These are phyloP conservation scores for Nineta flava DNA, from an alignment of 2,888 invertebrate species.

Conservation along the genomic window DNA sequence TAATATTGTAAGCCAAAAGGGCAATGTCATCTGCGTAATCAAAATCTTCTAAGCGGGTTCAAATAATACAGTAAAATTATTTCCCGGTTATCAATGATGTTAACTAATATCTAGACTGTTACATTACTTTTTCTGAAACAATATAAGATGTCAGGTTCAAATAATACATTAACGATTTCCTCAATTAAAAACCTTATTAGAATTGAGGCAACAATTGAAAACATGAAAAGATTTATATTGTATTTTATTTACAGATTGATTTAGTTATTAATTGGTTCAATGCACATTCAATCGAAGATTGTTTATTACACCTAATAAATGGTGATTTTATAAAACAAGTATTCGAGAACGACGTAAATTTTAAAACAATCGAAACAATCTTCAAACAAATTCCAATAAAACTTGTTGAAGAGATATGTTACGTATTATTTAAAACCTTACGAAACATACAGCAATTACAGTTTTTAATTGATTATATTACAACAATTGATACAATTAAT, in stretches of 20 bases:
- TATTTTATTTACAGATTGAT: slow-evolving; percentile 33
- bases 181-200: too few relatives aligned
- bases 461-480: slow-evolving; percentile 45
- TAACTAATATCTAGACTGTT: too few relatives aligned
- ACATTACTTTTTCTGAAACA: too few relatives aligned
- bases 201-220: slow-evolving; percentile 14
- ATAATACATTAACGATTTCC: too few relatives aligned
- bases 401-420: slow-evolving; percentile 44
- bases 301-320: slow-evolving; percentile 36
- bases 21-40: too few relatives aligned
- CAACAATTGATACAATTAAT: slow-evolving; percentile 29
- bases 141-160: too few relatives aligned
- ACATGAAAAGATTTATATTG: slow-evolving; percentile 17
- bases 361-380: slow-evolving; percentile 33
- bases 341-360: slow-evolving; percentile 35
- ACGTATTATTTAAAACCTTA: slow-evolving; percentile 43
- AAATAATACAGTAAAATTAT: too few relatives aligned
- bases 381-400: slow-evolving; percentile 39
- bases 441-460: slow-evolving; percentile 44
- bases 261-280: slow-evolving; percentile 55
- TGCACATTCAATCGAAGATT: slow-evolving; percentile 38
- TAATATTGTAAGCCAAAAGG: too few relatives aligned
- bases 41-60: too few relatives aligned
- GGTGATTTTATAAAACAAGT: slow-evolving; percentile 37
- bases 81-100: too few relatives aligned